Percentiles rank a stretch among this genome's conserved stretches.
Evolutionary conservation across 92 coral and sea anemone genomes (phyloP).

Genomic region (Porites cylindrica): DNA sequence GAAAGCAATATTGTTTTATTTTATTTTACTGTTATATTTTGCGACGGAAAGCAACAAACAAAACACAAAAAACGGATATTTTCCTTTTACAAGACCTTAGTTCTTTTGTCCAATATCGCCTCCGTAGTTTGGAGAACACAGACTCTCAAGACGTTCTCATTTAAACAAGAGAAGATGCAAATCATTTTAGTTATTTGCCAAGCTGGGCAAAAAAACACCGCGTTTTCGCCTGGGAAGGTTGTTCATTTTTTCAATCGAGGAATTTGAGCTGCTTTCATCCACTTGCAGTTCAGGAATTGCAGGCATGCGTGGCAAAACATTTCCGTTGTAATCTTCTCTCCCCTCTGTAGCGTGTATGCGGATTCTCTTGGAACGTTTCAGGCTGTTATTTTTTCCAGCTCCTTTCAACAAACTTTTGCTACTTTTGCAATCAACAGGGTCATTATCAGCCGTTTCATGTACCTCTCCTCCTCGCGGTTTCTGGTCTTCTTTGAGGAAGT

Average conservation of each 20-base stretch:
- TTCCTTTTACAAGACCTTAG: no score
- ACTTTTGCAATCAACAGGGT: not conserved
- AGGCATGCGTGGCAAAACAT: not conserved
- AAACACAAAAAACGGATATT: no score
- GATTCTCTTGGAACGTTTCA: slow-evolving; percentile 12
- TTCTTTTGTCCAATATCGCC: no score
- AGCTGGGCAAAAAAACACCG: slow-evolving; percentile 8
- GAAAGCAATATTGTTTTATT: no score
- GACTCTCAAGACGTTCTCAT: no score
- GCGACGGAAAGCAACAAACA: no score
- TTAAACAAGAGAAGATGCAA: no score
- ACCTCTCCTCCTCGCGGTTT: not conserved
- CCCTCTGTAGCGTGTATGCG: not conserved
- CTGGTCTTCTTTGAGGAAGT: not conserved
- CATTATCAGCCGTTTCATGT: not conserved
- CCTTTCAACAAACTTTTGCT: not conserved
- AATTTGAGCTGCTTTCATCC: slow-evolving; percentile 3
- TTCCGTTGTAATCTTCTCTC: not conserved
- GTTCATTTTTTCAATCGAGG: not conserved
- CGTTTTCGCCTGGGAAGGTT: not conserved
- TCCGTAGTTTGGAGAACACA: no score
- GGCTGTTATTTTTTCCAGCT: not conserved
- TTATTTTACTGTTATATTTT: no score
- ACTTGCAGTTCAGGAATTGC: not conserved
- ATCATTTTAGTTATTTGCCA: not conserved